Percentiles rank a stretch among this genome's conserved stretches.
Conservation (phyloP, 2,888 invertebrate species). For the Cyaniris semiargus region DNA sequence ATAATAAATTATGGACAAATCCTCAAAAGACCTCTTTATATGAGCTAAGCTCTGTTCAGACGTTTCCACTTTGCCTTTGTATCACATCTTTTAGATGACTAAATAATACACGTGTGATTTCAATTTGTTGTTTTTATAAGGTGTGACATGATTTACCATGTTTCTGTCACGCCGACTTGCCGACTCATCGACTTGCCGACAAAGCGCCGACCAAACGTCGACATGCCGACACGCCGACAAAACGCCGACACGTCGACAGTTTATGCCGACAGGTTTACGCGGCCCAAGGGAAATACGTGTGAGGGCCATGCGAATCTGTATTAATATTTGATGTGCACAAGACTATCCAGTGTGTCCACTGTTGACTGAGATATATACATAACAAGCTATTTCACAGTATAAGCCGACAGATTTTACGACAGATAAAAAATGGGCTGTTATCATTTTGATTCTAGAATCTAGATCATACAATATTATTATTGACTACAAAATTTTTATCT, state of each 20-base stretch:
- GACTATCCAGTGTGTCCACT: background rate
- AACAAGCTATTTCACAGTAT: background rate
- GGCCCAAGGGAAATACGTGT: constrained; percentile 41
- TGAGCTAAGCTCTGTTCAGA: background rate
- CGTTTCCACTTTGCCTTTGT: background rate
- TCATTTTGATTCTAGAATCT: too few species aligned
- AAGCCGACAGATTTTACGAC: too few species aligned
- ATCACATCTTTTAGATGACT: background rate
- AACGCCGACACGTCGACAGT: background rate
- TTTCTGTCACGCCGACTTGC: background rate
- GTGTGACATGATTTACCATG: constrained; percentile 1
- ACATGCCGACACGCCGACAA: background rate
- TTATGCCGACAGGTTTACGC: constrained; percentile 42
- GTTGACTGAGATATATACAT: background rate
- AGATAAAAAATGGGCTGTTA: too few species aligned
- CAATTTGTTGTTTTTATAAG: background rate
- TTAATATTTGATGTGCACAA: constrained; percentile 29
- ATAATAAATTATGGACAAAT: too few species aligned
- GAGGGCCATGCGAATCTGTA: constrained; percentile 19
- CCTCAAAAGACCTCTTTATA: too few species aligned
- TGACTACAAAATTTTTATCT: too few species aligned
- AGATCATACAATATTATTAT: too few species aligned
- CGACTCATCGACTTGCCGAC: background rate
- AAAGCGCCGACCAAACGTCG: background rate
- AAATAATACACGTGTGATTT: background rate